These are phyloP conservation scores for Pardosa pseudoannulata DNA, from an alignment of 2,888 invertebrate genomes.

Conservation along the genomic window DNA sequence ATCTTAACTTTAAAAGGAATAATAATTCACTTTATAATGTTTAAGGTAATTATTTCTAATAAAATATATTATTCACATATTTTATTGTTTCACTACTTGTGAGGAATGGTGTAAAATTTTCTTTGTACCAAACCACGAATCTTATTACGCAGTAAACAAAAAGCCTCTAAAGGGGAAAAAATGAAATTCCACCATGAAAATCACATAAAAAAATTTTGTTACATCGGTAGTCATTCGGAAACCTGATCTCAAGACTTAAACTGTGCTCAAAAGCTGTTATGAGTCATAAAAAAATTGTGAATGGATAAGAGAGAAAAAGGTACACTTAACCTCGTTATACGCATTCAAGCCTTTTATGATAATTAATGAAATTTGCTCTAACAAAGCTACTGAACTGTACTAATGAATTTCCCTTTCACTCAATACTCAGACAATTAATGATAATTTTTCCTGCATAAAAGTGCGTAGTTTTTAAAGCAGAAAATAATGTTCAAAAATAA, in stretches of 20 bases:
- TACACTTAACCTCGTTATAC: background rate
- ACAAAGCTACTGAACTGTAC: background rate
- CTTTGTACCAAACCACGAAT: too few relatives aligned
- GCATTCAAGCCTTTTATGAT: background rate
- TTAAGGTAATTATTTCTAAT: too few relatives aligned
- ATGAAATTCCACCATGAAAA: too few relatives aligned
- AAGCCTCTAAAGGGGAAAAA: too few relatives aligned
- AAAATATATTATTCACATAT: too few relatives aligned
- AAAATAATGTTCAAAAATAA: too few relatives aligned
- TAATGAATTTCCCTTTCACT: background rate
- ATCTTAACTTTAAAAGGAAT: too few relatives aligned
- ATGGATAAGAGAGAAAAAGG: background rate
- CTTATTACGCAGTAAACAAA: too few relatives aligned
- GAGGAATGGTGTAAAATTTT: too few relatives aligned
- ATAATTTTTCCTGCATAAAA: background rate
- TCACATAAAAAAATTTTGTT: background rate
- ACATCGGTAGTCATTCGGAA: background rate
- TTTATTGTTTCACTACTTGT: too few relatives aligned
- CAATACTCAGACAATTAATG: background rate
- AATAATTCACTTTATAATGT: too few relatives aligned
- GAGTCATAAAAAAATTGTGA: background rate
- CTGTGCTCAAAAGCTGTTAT: background rate
- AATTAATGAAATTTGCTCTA: background rate
- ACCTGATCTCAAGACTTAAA: background rate
- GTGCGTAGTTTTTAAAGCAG: too few relatives aligned